Evolutionary conservation across 2,797 vertebrate species (phyloP).

Genomic region (Adrianichthys oophorus): DNA sequence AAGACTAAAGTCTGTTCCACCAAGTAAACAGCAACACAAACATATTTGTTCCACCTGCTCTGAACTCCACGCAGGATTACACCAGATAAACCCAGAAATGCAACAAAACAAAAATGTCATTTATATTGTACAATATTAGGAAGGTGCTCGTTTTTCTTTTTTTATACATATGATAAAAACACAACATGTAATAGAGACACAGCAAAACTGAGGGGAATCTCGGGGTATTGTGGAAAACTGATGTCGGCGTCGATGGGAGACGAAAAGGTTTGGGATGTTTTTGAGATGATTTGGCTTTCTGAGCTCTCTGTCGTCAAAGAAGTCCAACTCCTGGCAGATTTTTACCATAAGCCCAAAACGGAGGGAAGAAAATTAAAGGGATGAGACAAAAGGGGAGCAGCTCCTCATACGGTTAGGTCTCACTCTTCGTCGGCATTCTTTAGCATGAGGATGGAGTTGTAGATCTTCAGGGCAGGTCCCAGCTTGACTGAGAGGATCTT

Average conservation of each 20-base stretch:
- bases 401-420: slow-evolving; percentile 7
- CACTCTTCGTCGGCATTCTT: slow-evolving; percentile 83
- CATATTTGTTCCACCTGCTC: slow-evolving; percentile 48
- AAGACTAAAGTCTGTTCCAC: slow-evolving; percentile 10
- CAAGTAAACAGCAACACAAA: slow-evolving; percentile 43
- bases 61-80: slow-evolving; percentile 41
- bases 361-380: slow-evolving; percentile 12
- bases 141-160: slow-evolving; percentile 63
- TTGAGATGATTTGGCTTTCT: slow-evolving; percentile 34
- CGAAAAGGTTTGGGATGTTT: slow-evolving; percentile 23
- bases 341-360: slow-evolving; percentile 14
- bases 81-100: slow-evolving; percentile 57
- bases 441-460: slow-evolving; percentile 84
- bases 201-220: slow-evolving; percentile 32
- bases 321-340: slow-evolving; percentile 20
- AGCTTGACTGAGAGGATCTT: slow-evolving; percentile 85
- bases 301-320: slow-evolving; percentile 9
- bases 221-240: too few species aligned
- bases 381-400: not conserved
- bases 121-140: slow-evolving; percentile 67
- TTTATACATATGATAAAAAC: slow-evolving; percentile 44
- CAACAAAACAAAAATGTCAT: slow-evolving; percentile 50
- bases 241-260: too few species aligned
- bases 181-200: slow-evolving; percentile 51
- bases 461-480: slow-evolving; percentile 84